Conservation (phyloP, 2,797 vertebrate genomes). For the Eulemur mongoz region DNA sequence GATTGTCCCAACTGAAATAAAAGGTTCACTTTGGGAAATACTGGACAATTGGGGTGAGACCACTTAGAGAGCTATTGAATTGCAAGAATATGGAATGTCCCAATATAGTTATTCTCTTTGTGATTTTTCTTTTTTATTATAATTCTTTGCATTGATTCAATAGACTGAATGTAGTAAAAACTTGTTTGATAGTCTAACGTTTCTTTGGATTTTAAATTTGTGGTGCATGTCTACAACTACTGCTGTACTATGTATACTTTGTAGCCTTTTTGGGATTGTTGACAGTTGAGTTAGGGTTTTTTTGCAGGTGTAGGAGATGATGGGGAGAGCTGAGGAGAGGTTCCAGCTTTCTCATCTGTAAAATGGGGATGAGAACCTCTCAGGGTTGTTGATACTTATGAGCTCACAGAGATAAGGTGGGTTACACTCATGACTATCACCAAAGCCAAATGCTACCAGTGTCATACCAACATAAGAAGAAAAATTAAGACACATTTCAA, state of each 20-base stretch:
- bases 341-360: neutral
- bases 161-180: neutral
- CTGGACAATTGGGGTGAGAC: neutral
- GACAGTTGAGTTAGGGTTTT: neutral
- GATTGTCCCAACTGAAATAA: neutral
- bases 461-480: too few relatives aligned
- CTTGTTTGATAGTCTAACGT: neutral
- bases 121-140: conserved; percentile 2
- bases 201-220: neutral
- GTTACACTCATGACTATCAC: too few relatives aligned
- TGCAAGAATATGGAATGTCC: neutral
- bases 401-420: too few relatives aligned
- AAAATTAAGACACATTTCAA: too few relatives aligned
- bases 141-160: neutral
- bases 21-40: neutral
- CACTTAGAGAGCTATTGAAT: neutral
- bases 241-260: neutral
- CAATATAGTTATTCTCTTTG: neutral
- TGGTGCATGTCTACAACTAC: neutral
- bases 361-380: neutral
- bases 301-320: too few relatives aligned
- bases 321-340: neutral
- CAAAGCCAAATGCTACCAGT: too few relatives aligned
- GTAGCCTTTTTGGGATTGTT: neutral
- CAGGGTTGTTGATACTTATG: neutral